A percentile compares a stretch with the other conserved stretches of the same genome.
Conservation (phyloP, 92 coral and sea anemone species). For the Anthopleura xanthogrammica region DNA sequence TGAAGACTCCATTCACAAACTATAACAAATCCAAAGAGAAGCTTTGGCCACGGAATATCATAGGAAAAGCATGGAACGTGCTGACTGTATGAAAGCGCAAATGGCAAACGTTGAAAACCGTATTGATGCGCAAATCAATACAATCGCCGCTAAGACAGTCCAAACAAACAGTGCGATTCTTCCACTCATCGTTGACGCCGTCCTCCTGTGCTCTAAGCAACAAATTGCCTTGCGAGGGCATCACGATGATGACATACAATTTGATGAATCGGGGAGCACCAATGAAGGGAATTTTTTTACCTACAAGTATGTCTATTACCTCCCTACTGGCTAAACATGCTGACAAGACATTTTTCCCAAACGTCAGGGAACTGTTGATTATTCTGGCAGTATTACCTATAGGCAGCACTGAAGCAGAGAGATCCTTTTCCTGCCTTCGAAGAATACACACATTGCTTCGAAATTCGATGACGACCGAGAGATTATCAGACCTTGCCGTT, state of each 20-base stretch:
- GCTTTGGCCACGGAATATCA: slow-evolving; percentile 12
- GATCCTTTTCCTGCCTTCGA: too few relatives aligned
- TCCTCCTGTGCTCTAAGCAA: slow-evolving; percentile 60
- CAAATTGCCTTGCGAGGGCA: slow-evolving; percentile 67
- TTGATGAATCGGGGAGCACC: slow-evolving; percentile 45
- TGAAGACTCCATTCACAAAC: slow-evolving; percentile 3
- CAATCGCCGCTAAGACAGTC: slow-evolving; percentile 37
- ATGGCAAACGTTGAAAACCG: slow-evolving; percentile 54
- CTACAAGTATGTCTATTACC: slow-evolving; percentile 3
- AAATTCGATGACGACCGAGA: too few relatives aligned
- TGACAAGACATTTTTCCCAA: too few relatives aligned
- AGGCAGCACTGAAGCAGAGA: too few relatives aligned
- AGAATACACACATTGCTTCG: too few relatives aligned
- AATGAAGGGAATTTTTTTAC: slow-evolving; percentile 47
- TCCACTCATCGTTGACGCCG: slow-evolving; percentile 67
- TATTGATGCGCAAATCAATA: slow-evolving; percentile 56
- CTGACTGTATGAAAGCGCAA: slow-evolving; percentile 30
- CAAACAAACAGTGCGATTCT: slow-evolving; percentile 55
- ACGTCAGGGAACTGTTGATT: too few relatives aligned
- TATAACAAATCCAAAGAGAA: slow-evolving; percentile 8
- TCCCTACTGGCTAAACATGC: slow-evolving; percentile 43
- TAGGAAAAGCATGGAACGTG: slow-evolving; percentile 28
- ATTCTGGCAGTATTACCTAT: too few relatives aligned
- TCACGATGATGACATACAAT: slow-evolving; percentile 64
- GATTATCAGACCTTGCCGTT: too few relatives aligned